A percentile compares a stretch with the other conserved stretches of the same genome.
These are phyloP conservation scores for Theretra japonica DNA, from an alignment of 2,888 invertebrate species.

Conservation along the genomic window DNA sequence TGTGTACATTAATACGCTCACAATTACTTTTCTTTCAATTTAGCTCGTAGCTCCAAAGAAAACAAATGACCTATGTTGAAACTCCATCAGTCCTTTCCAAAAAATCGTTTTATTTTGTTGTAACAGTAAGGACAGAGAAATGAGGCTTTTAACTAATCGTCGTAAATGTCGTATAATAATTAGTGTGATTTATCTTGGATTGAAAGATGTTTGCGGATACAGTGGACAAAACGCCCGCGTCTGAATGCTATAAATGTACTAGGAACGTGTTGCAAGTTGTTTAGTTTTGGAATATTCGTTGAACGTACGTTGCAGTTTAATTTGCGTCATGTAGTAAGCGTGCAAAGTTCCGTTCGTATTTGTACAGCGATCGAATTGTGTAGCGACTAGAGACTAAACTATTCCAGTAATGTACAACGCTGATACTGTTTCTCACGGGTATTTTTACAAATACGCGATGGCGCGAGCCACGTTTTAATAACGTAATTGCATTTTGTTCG, in stretches of 20 bases:
- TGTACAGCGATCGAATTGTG: background rate
- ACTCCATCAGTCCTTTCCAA: background rate
- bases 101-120: background rate
- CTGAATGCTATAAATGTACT: background rate
- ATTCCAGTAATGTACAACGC: background rate
- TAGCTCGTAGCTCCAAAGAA: background rate
- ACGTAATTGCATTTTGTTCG: background rate
- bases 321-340: background rate
- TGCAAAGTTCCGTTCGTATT: slow-evolving; percentile 3
- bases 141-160: background rate
- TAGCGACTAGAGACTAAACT: background rate
- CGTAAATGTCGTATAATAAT: background rate
- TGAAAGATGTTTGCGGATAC: background rate
- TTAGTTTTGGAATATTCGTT: background rate
- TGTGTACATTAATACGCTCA: background rate
- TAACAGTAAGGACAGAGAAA: background rate
- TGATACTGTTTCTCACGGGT: background rate
- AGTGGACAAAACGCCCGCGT: too few species aligned
- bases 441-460: background rate
- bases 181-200: slow-evolving; percentile 2
- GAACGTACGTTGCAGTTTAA: background rate
- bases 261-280: background rate
- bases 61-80: background rate
- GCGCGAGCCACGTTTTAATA: background rate
- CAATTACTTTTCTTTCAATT: slow-evolving; percentile 1